phyloP scores from a whole-genome alignment of 1,140 invertebrate genomes.

The Lasaia peninsularis region DNA sequence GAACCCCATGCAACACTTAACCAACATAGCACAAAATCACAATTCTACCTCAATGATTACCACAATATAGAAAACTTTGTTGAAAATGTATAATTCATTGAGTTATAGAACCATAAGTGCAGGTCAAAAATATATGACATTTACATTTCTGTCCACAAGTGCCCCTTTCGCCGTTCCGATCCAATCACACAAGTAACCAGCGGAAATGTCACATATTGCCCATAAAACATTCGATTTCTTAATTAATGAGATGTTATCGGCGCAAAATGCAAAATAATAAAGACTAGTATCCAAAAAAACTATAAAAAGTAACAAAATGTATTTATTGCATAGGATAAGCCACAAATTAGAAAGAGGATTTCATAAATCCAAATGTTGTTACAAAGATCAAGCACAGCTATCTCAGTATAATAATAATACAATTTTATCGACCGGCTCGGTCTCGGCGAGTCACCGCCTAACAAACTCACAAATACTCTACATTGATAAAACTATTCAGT shows the following conservation, averaged over 20 bases:
- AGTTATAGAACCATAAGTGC: constrained; percentile 34
- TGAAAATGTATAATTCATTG: constrained; percentile 2
- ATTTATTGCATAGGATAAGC: constrained; percentile 65
- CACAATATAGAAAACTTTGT: constrained; percentile 2
- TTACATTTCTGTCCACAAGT: constrained; percentile 45
- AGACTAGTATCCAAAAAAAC: constrained; percentile 74
- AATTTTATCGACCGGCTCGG: constrained; percentile 67
- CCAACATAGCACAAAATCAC: constrained; percentile 31
- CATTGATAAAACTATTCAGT: constrained; percentile 75
- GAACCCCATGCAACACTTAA: constrained; percentile 73
- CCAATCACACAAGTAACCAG: constrained; percentile 52
- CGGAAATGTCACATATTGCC: constrained; percentile 70
- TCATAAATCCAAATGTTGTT: constrained; percentile 66
- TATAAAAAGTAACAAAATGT: constrained; percentile 64
- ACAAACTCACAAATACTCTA: constrained; percentile 72
- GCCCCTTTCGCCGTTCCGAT: constrained; percentile 39
- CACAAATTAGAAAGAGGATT: constrained; percentile 66
- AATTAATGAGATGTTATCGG: constrained; percentile 70
- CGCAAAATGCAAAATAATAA: constrained; percentile 72
- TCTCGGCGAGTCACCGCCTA: constrained; percentile 28
- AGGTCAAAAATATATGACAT: constrained; percentile 68
- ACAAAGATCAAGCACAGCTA: constrained; percentile 65
- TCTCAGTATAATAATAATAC: constrained; percentile 75
- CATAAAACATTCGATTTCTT: constrained; percentile 59
- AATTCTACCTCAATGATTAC: constrained; percentile 22